Conservation (phyloP, 30 jellyfish, hydroid and myxozoan species). For the Hydractinia echinata region DNA sequence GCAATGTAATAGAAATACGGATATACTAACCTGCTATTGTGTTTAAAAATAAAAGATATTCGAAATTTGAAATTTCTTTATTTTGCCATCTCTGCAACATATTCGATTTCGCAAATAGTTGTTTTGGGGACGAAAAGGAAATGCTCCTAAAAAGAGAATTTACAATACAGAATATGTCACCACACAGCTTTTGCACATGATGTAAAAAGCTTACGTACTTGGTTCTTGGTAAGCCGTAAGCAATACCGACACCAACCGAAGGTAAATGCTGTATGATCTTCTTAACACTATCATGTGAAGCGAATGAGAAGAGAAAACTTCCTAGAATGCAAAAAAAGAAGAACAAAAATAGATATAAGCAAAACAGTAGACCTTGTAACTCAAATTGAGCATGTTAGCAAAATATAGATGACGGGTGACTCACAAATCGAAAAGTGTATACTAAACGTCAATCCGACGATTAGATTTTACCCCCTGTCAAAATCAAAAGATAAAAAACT, state of each 20-base stretch:
- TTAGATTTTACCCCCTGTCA: too few relatives aligned
- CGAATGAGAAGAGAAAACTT: slow-evolving; percentile 86
- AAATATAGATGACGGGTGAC: neutral
- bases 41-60: slow-evolving; percentile 75
- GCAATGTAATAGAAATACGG: neutral
- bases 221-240: slow-evolving; percentile 77
- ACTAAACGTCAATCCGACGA: too few relatives aligned
- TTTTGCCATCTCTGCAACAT: slow-evolving; percentile 90
- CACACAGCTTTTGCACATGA: neutral
- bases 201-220: slow-evolving; percentile 38
- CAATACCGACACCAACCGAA: slow-evolving; percentile 81
- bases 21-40: slow-evolving; percentile 59
- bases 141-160: slow-evolving; percentile 38
- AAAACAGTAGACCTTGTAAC: neutral
- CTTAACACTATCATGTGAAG: slow-evolving; percentile 76
- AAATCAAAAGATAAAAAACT: too few relatives aligned
- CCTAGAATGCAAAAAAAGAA: slow-evolving; percentile 41
- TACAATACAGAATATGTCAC: too few relatives aligned
- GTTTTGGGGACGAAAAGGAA: slow-evolving; percentile 75
- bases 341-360: neutral
- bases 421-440: too few relatives aligned
- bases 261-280: slow-evolving; percentile 74
- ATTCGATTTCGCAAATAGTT: slow-evolving; percentile 74
- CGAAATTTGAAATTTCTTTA: slow-evolving; percentile 81
- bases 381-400: neutral